Conservation (phyloP, 37 sponge, comb jelly and placozoan genomes). For the Dysidea cf. avara region DNA sequence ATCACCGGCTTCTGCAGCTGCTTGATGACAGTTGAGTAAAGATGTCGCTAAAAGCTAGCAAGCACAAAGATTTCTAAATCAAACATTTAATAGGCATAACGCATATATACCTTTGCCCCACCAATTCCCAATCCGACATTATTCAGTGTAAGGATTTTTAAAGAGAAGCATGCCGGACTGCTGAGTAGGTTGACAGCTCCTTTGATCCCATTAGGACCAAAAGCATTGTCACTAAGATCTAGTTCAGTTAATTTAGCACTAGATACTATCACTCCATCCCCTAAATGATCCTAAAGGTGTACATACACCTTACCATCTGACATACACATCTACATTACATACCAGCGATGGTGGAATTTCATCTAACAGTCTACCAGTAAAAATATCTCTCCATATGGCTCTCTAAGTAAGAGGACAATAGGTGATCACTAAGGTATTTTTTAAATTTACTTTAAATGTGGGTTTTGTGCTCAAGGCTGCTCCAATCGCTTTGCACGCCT, state of each 20-base stretch:
- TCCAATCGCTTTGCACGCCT: conserved; percentile 87
- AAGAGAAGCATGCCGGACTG: conserved; percentile 79
- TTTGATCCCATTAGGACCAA: conserved; percentile 94
- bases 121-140: conserved; percentile 94
- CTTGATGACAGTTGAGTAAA: conserved; percentile 70
- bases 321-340: background rate
- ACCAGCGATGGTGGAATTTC: conserved; percentile 93
- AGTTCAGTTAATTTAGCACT: conserved; percentile 79
- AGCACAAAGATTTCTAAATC: background rate
- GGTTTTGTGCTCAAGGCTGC: conserved; percentile 58
- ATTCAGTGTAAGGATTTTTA: conserved; percentile 86
- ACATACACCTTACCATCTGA: background rate
- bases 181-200: conserved; percentile 73
- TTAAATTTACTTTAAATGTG: conserved; percentile 43
- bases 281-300: conserved; percentile 57
- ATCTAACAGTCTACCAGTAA: conserved; percentile 86
- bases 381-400: conserved; percentile 97
- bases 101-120: conserved; percentile 85
- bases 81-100: background rate
- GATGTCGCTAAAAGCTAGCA: conserved; percentile 62
- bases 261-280: conserved; percentile 79
- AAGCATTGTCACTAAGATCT: conserved; percentile 98
- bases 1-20: conserved; percentile 68
- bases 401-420: conserved; percentile 18
- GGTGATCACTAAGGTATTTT: too few species aligned